A percentile compares a stretch with the other conserved stretches of the same genome.
These are phyloP conservation scores for Dicaeum eximium DNA, from an alignment of 2,113 vertebrate genomes.

Conservation along the genomic window DNA sequence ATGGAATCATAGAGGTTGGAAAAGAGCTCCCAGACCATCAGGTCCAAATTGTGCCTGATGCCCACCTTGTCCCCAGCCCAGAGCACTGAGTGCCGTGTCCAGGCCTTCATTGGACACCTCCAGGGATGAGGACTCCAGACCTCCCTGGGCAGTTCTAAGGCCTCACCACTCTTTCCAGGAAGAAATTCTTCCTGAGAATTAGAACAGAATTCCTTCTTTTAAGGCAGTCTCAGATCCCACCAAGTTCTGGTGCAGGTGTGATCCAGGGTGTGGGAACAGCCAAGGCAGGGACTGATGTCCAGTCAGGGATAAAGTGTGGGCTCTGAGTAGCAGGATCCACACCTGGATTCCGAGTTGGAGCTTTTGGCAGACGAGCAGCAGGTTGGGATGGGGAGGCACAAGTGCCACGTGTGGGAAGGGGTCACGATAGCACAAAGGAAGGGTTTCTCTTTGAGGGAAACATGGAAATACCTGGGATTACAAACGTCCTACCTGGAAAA, in stretches of 20 bases:
- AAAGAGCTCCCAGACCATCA: neutral
- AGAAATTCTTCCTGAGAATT: neutral
- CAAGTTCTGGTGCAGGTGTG: neutral
- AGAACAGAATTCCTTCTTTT: neutral
- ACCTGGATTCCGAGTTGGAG: fast-evolving
- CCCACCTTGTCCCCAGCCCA: neutral
- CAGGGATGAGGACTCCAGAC: neutral
- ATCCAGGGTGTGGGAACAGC: neutral
- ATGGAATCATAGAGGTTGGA: neutral
- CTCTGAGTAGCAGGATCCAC: neutral
- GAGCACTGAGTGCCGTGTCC: neutral
- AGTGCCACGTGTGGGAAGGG: neutral
- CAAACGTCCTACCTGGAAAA: neutral
- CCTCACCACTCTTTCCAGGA: neutral
- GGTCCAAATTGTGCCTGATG: fast-evolving
- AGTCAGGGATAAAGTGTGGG: neutral
- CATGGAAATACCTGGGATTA: neutral
- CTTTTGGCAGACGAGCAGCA: neutral
- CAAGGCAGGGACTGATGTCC: neutral
- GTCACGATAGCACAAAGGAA: neutral
- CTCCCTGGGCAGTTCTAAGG: neutral
- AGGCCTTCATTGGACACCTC: neutral
- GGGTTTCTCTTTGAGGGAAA: neutral
- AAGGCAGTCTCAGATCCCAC: fast-evolving
- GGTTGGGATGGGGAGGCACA: neutral